phyloP scores from a whole-genome alignment of 2,888 invertebrate genomes.

The Drosophila parthenogenetica region DNA sequence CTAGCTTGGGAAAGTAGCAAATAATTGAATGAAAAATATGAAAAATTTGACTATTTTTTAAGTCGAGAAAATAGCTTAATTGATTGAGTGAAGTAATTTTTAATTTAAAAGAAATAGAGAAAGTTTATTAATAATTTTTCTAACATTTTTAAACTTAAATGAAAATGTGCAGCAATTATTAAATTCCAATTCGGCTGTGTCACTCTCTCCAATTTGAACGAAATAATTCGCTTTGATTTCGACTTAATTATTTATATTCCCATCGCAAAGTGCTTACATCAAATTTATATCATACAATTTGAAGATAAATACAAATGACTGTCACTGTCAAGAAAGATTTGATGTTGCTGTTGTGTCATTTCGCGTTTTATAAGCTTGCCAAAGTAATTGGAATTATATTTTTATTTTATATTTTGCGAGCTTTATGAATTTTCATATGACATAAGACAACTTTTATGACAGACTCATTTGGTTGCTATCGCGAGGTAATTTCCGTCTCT shows the following conservation, averaged over 20 bases:
- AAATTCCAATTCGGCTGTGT: not conserved
- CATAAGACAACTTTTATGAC: conserved; percentile 36
- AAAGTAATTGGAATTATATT: conserved; percentile 24
- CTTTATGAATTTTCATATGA: conserved; percentile 23
- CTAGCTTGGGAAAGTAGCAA: not conserved
- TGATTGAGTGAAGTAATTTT: too few relatives aligned
- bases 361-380: conserved; percentile 11
- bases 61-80: too few relatives aligned
- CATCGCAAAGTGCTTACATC: conserved; percentile 1
- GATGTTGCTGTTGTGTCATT: conserved; percentile 1
- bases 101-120: too few relatives aligned
- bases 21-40: conserved; percentile 5
- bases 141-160: too few relatives aligned
- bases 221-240: not conserved
- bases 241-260: conserved; percentile 4
- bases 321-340: not conserved
- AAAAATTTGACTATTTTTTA: conserved; percentile 2
- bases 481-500: conserved; percentile 23
- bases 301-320: not conserved
- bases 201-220: not conserved
- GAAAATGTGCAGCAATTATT: not conserved
- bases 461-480: conserved; percentile 23
- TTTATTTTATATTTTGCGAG: conserved; percentile 9
- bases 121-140: too few relatives aligned
- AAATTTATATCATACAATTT: not conserved